A percentile compares a stretch with the other conserved stretches of the same genome.
phyloP scores from a whole-genome alignment of 2,113 vertebrate species.

The Eulemur macaco region DNA sequence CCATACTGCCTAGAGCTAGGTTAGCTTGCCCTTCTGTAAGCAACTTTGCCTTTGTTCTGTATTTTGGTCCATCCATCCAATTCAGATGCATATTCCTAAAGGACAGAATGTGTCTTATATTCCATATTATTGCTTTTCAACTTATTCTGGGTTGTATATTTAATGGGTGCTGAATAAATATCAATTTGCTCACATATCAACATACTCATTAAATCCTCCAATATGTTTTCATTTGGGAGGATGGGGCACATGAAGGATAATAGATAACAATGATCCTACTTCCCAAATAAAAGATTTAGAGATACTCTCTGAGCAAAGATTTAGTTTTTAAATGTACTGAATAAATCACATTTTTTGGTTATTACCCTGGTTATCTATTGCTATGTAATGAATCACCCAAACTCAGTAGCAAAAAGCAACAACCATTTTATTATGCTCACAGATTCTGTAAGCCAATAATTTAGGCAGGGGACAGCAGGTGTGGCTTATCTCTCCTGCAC shows the following conservation, averaged over 20 bases:
- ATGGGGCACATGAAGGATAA: neutral
- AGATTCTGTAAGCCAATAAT: neutral
- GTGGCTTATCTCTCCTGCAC: neutral
- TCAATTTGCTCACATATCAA: neutral
- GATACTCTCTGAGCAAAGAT: neutral
- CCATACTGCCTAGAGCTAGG: neutral
- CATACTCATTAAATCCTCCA: constrained; percentile 8
- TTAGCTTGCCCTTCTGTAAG: neutral
- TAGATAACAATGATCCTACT: neutral
- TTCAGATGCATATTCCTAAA: constrained; percentile 26
- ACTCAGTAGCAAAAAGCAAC: neutral
- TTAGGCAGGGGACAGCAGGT: neutral
- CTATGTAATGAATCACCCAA: neutral
- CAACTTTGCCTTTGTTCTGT: constrained; percentile 20
- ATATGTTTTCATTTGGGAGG: neutral
- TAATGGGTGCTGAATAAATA: neutral
- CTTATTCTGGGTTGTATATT: neutral
- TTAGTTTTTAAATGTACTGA: neutral
- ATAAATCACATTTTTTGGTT: constrained; percentile 1
- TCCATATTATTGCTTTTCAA: constrained; percentile 26
- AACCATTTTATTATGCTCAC: neutral
- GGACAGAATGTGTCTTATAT: neutral
- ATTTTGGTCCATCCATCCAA: neutral
- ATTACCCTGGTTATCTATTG: neutral
- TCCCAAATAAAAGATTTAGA: neutral